These are phyloP conservation scores for Axinella damicornis DNA, from an alignment of 37 sponge, comb jelly and placozoan species.

Conservation along the genomic window DNA sequence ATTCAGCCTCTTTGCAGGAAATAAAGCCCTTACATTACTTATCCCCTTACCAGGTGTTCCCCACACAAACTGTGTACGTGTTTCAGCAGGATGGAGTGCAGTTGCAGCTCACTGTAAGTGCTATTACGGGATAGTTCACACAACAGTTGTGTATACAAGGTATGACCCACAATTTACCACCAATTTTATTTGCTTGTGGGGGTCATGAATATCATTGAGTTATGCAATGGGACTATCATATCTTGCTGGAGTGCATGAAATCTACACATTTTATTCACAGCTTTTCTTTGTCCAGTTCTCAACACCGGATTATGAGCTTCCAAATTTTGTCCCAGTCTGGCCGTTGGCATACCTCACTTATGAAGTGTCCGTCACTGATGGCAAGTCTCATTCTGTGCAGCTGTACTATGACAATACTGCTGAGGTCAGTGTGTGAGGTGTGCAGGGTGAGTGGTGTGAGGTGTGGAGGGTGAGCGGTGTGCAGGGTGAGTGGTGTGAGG, in stretches of 20 bases:
- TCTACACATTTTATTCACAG: too few species aligned
- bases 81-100: slow-evolving; percentile 65
- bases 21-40: too few species aligned
- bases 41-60: slow-evolving; percentile 54
- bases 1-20: too few species aligned
- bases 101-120: slow-evolving; percentile 54
- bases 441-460: too few species aligned
- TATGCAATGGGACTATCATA: too few species aligned
- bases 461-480: too few species aligned
- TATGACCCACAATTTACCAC: too few species aligned
- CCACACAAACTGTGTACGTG: slow-evolving; percentile 72
- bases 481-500: too few species aligned
- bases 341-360: slow-evolving; percentile 66
- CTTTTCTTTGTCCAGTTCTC: slow-evolving; percentile 30
- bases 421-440: slow-evolving; percentile 32
- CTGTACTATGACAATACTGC: slow-evolving; percentile 85
- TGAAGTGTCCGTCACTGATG: slow-evolving; percentile 46
- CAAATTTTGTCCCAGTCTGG: slow-evolving; percentile 9
- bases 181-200: too few species aligned
- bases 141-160: too few species aligned
- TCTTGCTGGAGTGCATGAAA: too few species aligned
- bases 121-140: neutral
- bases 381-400: slow-evolving; percentile 51
- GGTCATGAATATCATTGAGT: too few species aligned
- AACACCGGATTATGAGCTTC: slow-evolving; percentile 43